phyloP scores from a whole-genome alignment of 2,888 invertebrate genomes.

The Hydraecia micacea region DNA sequence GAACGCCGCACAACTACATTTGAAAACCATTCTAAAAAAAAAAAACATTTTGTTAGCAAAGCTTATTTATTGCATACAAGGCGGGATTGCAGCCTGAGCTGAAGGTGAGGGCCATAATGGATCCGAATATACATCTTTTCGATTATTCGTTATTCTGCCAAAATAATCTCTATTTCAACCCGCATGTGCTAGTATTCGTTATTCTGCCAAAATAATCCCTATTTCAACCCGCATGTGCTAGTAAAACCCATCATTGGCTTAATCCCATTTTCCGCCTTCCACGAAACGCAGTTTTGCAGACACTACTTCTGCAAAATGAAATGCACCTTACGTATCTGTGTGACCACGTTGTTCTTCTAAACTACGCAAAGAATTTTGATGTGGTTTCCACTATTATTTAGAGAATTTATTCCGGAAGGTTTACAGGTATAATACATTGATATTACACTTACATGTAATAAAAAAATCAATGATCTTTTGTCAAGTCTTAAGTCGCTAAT shows the following conservation, averaged over 20 bases:
- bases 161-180: too few species aligned
- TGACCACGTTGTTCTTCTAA: not conserved
- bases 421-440: too few species aligned
- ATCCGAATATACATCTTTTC: too few species aligned
- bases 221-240: too few species aligned
- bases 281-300: too few species aligned
- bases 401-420: not conserved
- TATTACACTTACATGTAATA: not conserved
- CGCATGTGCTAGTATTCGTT: too few species aligned
- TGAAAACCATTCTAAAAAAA: constrained; percentile 77
- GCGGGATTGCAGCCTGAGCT: not conserved
- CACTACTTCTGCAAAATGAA: too few species aligned
- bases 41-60: not conserved
- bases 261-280: too few species aligned
- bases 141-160: too few species aligned
- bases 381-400: not conserved
- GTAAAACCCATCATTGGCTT: too few species aligned
- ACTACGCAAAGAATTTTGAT: not conserved
- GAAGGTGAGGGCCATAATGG: not conserved
- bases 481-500: too few species aligned
- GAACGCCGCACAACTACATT: constrained; percentile 77
- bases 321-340: not conserved
- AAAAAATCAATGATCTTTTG: not conserved
- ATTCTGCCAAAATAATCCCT: too few species aligned
- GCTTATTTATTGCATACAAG: not conserved